These are phyloP conservation scores for Trinectes maculatus DNA, from an alignment of 2,113 vertebrate species.

Conservation along the genomic window DNA sequence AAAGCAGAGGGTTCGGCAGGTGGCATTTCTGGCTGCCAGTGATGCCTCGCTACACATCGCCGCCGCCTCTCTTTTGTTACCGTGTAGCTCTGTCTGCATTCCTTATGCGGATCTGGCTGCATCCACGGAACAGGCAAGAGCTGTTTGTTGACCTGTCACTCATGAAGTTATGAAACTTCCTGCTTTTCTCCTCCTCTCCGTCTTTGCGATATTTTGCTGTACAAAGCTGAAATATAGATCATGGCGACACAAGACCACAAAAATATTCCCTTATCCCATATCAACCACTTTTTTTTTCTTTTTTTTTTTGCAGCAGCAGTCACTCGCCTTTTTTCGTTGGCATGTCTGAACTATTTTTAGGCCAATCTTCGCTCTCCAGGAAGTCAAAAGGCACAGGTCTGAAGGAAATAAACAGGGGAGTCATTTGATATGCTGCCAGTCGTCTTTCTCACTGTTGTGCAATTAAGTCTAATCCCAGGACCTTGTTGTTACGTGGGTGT, in stretches of 20 bases:
- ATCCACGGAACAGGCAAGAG: constrained; percentile 3
- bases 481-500: constrained; percentile 71
- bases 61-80: constrained; percentile 9
- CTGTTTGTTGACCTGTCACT: constrained; percentile 33
- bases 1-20: constrained; percentile 63
- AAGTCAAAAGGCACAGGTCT: constrained; percentile 61
- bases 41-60: constrained; percentile 5
- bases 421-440: constrained; percentile 72
- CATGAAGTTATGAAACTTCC: constrained; percentile 15
- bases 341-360: constrained; percentile 41
- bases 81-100: constrained; percentile 3
- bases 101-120: background rate
- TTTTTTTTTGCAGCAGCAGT: background rate
- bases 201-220: too few species aligned
- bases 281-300: too few species aligned
- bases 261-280: background rate
- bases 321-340: background rate
- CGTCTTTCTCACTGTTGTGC: constrained; percentile 69
- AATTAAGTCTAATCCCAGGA: constrained; percentile 78
- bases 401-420: constrained; percentile 75
- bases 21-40: constrained; percentile 32
- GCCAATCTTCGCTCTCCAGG: constrained; percentile 31
- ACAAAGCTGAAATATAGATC: constrained; percentile 1
- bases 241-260: background rate
- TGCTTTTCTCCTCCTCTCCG: too few species aligned